Evolutionary conservation across 2,888 invertebrate species (phyloP).

Genomic region (Kuschelorhynchus macadamiae): DNA sequence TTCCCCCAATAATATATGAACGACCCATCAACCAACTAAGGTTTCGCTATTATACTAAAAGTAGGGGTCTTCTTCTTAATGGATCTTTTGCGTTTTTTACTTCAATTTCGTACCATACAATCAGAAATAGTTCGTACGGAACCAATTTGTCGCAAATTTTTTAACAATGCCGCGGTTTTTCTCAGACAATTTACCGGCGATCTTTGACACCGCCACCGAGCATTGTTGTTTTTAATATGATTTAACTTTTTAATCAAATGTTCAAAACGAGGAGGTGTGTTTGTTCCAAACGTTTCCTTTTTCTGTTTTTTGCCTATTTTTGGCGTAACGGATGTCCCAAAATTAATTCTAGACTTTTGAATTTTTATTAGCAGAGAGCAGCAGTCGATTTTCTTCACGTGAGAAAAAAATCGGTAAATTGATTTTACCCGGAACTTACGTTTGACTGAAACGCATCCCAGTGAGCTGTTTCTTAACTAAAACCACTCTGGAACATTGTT

Average conservation of each 20-base stretch:
- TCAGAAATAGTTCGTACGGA: constrained; percentile 22
- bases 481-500: too few species aligned
- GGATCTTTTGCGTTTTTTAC: constrained; percentile 25
- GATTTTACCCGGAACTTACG: too few species aligned
- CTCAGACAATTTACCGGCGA: constrained; percentile 19
- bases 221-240: constrained; percentile 32
- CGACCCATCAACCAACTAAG: constrained; percentile 6
- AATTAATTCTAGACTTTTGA: too few species aligned
- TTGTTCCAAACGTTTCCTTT: too few species aligned
- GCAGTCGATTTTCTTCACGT: too few species aligned
- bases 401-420: too few species aligned
- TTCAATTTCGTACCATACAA: constrained; percentile 8
- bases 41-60: constrained; percentile 2
- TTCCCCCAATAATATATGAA: not conserved
- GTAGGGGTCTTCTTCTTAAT: constrained; percentile 19
- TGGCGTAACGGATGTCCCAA: too few species aligned
- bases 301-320: too few species aligned
- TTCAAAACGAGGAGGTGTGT: not conserved
- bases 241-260: constrained; percentile 32
- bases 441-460: too few species aligned
- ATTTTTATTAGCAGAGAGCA: too few species aligned
- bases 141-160: constrained; percentile 33
- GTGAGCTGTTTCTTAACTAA: too few species aligned
- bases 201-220: constrained; percentile 29
- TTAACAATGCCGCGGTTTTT: constrained; percentile 14